Base-by-base conservation (phyloP, 30 jellyfish, hydroid and myxozoan species). In the Turritopsis dohrnii region DNA sequence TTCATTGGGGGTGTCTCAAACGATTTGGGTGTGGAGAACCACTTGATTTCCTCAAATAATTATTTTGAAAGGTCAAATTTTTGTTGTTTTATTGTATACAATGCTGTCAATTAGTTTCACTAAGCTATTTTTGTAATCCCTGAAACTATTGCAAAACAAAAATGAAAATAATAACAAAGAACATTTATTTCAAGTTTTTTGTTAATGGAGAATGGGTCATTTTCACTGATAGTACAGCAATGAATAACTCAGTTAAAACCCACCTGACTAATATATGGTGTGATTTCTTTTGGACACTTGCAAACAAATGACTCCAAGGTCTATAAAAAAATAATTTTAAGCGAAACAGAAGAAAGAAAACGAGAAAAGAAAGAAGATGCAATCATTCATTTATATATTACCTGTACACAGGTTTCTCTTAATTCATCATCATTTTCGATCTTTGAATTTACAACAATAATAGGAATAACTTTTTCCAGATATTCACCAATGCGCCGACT, bases 361-460 rank as follows among this genome's bases (percentile, higher is more conserved):
- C 5, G 16, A n/a, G 77, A 27, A 69, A 69, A 69, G 0, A 19
- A 69, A 27, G 22, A 69, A 7, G 19, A 69, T 7, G 28, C 8
- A 27, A 8, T 69, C 31, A 23, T n/a, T 69, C 16, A 27, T 17
- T 60, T 18, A 69, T 23, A 21, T 7, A n/a, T 9, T 75, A 94
- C 99, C 96, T 94, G 99, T 18, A 94, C 88, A 71, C 99, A 94
- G 81, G 97, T 89, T 74, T 94, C 99, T 85, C 99, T 82, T 80
- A 94, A 83, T 81, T 94, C 99, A 80, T 93, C 98, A 66, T 94
- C 99, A 74, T 76, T 86, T 73, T 89, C 99, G 72, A 88, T 85
- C 79, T 65, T 81, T 52, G 96, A 94, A 75, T 79, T 88, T 16
- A 83, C 83, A 23, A 94, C 95, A 23, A 88, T 95, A 41, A 85